These are phyloP conservation scores for Phlogophora meticulosa DNA, from an alignment of 2,888 invertebrate species.

Conservation along the genomic window DNA sequence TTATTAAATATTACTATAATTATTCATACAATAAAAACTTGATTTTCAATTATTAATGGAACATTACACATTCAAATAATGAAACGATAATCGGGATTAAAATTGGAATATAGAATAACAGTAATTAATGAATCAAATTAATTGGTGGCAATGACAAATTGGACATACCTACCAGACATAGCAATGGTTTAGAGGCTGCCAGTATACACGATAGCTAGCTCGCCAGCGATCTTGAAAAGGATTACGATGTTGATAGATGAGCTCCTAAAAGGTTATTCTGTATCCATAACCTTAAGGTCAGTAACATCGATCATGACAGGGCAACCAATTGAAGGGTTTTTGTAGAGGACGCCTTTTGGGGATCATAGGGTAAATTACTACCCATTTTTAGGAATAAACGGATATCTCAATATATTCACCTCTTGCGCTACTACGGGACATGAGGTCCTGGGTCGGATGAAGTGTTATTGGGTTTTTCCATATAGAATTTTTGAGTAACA, in stretches of 20 bases:
- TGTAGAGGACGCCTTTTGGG: slow-evolving; percentile 8
- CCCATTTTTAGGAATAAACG: slow-evolving; percentile 18
- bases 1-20: too few relatives aligned
- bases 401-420: slow-evolving; percentile 1
- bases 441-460: too few relatives aligned
- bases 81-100: too few relatives aligned
- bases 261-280: slow-evolving; percentile 32
- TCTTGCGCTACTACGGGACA: too few relatives aligned
- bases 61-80: too few relatives aligned
- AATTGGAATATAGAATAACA: too few relatives aligned
- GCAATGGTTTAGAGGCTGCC: background rate
- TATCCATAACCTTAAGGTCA: slow-evolving; percentile 41
- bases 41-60: too few relatives aligned
- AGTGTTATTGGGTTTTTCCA: too few relatives aligned
- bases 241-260: slow-evolving; percentile 38
- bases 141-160: too few relatives aligned
- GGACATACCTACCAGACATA: background rate
- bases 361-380: slow-evolving; percentile 35
- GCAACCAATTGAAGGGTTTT: slow-evolving; percentile 43
- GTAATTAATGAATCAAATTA: too few relatives aligned
- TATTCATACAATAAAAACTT: too few relatives aligned
- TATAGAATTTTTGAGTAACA: too few relatives aligned
- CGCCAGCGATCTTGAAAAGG: slow-evolving; percentile 18
- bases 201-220: background rate
- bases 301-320: slow-evolving; percentile 50